Conservation (phyloP, 2,113 vertebrate species). For the Oryzias woworae region DNA sequence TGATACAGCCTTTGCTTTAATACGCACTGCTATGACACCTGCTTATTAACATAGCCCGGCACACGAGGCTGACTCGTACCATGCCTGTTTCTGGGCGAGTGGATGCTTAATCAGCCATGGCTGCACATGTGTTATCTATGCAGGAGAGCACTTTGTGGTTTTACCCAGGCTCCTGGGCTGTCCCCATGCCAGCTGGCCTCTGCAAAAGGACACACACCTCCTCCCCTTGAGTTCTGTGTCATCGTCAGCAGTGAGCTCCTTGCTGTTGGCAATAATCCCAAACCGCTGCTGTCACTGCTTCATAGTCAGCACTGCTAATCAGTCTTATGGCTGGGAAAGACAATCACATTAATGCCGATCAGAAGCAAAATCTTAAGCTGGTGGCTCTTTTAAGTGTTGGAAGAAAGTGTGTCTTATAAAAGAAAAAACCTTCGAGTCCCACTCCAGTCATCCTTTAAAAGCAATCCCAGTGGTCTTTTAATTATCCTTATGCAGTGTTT, state of each 20-base stretch:
- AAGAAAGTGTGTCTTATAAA: too few relatives aligned
- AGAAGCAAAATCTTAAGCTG: slow-evolving; percentile 12
- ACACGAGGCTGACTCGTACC: neutral
- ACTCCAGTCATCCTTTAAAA: too few relatives aligned
- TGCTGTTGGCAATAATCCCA: slow-evolving; percentile 57
- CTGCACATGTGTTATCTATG: slow-evolving; percentile 42
- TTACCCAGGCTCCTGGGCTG: slow-evolving; percentile 20
- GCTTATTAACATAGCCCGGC: slow-evolving; percentile 10
- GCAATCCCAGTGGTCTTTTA: too few relatives aligned
- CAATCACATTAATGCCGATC: neutral
- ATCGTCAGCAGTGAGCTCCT: slow-evolving; percentile 18
- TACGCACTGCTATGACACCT: slow-evolving; percentile 38
- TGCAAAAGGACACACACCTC: slow-evolving; percentile 9
- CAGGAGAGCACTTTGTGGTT: slow-evolving; percentile 19
- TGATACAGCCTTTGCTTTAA: slow-evolving; percentile 15
- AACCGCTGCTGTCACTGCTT: slow-evolving; percentile 58
- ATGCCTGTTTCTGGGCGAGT: slow-evolving; percentile 13
- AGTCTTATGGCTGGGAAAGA: slow-evolving; percentile 9
- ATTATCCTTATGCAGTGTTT: too few relatives aligned
- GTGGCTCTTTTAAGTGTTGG: too few relatives aligned
- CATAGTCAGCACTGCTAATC: slow-evolving; percentile 46
- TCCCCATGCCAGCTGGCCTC: slow-evolving; percentile 46
- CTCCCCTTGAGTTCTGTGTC: slow-evolving; percentile 3
- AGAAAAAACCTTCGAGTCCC: too few relatives aligned
- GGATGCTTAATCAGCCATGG: slow-evolving; percentile 35